phyloP scores from a whole-genome alignment of 2,888 invertebrate genomes.

The Pseudococcus jackbeardsleyi region DNA sequence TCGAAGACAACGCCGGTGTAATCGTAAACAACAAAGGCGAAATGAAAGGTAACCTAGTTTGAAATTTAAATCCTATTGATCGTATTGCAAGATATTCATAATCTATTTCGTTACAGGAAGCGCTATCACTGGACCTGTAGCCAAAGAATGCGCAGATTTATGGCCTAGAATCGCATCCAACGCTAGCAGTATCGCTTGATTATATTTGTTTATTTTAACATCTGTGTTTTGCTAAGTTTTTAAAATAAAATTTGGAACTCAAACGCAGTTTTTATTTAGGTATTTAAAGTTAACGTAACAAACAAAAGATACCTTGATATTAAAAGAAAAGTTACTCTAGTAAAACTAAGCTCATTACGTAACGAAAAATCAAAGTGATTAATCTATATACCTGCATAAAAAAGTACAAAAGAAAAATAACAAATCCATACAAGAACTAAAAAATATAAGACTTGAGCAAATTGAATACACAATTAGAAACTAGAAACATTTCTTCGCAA shows the following conservation, averaged over 20 bases:
- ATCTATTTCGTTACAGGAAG: constrained; percentile 73
- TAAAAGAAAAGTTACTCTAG: constrained; percentile 9
- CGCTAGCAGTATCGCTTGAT: constrained; percentile 97
- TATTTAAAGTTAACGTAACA: neutral
- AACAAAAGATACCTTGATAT: neutral
- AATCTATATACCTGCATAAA: neutral
- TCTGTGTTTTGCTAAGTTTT: neutral
- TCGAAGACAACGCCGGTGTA: constrained; percentile 99
- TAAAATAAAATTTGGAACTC: constrained; percentile 21
- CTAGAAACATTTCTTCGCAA: constrained; percentile 2
- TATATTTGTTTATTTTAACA: constrained; percentile 23
- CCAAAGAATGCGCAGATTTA: constrained; percentile 99
- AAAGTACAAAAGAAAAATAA: constrained; percentile 41
- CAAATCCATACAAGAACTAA: neutral
- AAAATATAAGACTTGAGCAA: constrained; percentile 25
- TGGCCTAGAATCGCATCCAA: constrained; percentile 99
- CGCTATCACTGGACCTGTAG: constrained; percentile 99
- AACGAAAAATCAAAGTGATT: neutral
- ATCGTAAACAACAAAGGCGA: constrained; percentile 99
- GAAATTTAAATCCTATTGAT: neutral
- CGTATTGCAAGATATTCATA: neutral
- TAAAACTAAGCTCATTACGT: constrained; percentile 15
- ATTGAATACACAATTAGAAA: constrained; percentile 15
- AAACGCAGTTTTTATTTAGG: neutral
- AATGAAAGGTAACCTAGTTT: constrained; percentile 87